A percentile compares a stretch with the other conserved stretches of the same genome.
Evolutionary conservation across 1,140 invertebrate genomes (phyloP).

Genomic region (Heliconius hewitsoni): DNA sequence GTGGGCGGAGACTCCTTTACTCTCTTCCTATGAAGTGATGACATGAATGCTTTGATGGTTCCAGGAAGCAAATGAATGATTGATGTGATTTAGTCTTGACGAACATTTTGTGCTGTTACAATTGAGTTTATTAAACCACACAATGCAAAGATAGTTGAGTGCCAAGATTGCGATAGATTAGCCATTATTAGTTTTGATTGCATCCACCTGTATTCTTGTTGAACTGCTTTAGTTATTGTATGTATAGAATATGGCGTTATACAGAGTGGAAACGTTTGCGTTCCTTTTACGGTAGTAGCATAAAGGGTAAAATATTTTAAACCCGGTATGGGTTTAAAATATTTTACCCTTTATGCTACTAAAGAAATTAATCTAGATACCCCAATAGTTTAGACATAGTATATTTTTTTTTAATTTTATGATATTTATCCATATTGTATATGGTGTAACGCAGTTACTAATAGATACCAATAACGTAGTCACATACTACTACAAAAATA

Average conservation of each 20-base stretch:
- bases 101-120: constrained; percentile 54
- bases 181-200: constrained; percentile 9
- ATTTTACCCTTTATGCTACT: too few relatives aligned
- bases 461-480: too few relatives aligned
- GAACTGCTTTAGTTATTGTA: not conserved
- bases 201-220: not conserved
- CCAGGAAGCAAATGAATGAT: constrained; percentile 62
- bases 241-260: not conserved
- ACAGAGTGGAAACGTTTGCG: too few relatives aligned
- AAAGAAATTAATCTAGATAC: too few relatives aligned
- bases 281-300: too few relatives aligned
- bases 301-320: too few relatives aligned
- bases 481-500: too few relatives aligned
- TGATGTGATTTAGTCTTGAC: constrained; percentile 58
- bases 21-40: constrained; percentile 64
- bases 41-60: constrained; percentile 56
- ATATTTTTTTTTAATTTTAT: too few relatives aligned
- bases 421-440: too few relatives aligned
- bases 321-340: too few relatives aligned
- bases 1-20: constrained; percentile 55
- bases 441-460: too few relatives aligned
- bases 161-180: constrained; percentile 2
- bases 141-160: constrained; percentile 28
- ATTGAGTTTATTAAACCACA: constrained; percentile 40
- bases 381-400: too few relatives aligned